These are phyloP conservation scores for Phymorhynchus buccinoides DNA, from an alignment of 1,140 invertebrate genomes.

Conservation along the genomic window DNA sequence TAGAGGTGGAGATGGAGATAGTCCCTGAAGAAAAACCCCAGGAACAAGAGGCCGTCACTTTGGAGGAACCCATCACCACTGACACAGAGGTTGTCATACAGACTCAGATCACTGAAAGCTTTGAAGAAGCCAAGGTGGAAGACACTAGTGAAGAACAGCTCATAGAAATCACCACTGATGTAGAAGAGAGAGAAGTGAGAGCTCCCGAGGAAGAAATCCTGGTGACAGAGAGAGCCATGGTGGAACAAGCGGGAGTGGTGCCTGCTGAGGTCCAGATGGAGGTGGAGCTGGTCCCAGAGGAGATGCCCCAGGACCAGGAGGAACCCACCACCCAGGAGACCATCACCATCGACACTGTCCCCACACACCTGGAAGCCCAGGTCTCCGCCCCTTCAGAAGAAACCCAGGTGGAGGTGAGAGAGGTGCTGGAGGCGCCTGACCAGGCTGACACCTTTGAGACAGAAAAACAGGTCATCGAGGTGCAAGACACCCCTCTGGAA, in stretches of 20 bases:
- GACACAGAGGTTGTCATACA: constrained; percentile 45
- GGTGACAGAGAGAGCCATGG: constrained; percentile 40
- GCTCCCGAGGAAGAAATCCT: constrained; percentile 41
- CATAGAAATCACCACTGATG: constrained; percentile 28
- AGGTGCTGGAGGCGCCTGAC: constrained; percentile 26
- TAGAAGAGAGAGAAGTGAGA: constrained; percentile 34
- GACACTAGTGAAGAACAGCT: constrained; percentile 38
- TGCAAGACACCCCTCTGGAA: constrained; percentile 40
- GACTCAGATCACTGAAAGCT: constrained; percentile 39
- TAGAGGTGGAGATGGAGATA: constrained; percentile 42
- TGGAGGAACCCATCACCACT: constrained; percentile 37
- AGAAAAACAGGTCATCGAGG: constrained; percentile 35
- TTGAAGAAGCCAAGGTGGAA: constrained; percentile 33
- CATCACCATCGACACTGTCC: constrained; percentile 35
- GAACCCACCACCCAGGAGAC: constrained; percentile 28
- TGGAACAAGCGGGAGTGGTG: constrained; percentile 40
- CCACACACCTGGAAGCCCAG: constrained; percentile 49
- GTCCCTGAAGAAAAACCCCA: constrained; percentile 46
- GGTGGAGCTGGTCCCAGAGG: constrained; percentile 38
- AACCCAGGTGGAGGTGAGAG: constrained; percentile 45
- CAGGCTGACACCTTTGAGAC: constrained; percentile 24
- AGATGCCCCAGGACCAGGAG: constrained; percentile 39
- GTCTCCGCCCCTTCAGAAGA: constrained; percentile 50
- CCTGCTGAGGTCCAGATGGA: constrained; percentile 44
- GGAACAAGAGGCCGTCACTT: constrained; percentile 49